Evolutionary conservation across 2,113 vertebrate genomes (phyloP), one percentile per base, ranked within the genome.

Genomic region (Carettochelys insculpta): DNA sequence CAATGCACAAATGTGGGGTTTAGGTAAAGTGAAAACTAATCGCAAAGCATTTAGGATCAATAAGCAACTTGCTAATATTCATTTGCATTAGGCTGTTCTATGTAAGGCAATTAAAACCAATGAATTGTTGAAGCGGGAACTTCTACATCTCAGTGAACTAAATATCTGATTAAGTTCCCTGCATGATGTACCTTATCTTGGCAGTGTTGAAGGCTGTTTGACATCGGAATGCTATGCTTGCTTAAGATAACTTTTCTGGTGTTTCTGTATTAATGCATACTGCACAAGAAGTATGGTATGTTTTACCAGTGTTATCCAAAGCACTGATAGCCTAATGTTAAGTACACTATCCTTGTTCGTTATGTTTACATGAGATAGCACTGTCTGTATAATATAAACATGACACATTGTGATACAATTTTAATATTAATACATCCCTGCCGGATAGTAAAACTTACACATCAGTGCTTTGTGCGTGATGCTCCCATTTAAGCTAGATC

Each of bases 281-380:
- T 54, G 82, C 43, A 84, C 58, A 85, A 29, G 51, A 83, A 90
- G 50, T 34, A 82, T 80, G 71, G 86, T 82, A 87, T 38, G 41
- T 91, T 89, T 90, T 83, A 71, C 58, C 85, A 82, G 56, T 19
- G 2, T 6, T 80, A 54, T 91, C 77, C 82, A 85, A 91, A 94
- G 86, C 50, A 38, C 68, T 90, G 83, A 94, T 73, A 91, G 80
- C 53, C 58, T 88, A 77, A 91, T 31, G 10, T 50, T 79, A 81
- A 90, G 24, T 38, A 61, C 11, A 76, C 13, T 50, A 82, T 41
- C 34, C 24, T 83, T 85, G 34, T 86, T 86, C 73, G 73, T 56
- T 89, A 16, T 27, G 56, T 76, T 93, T 88, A 58, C 53, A 76
- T 19, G 38, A 84, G 78, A 87, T 54, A 94, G 38, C 38, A 7